Percentiles rank a stretch among this genome's conserved stretches.
phyloP scores from a whole-genome alignment of 1,140 invertebrate species.

The Rhagoletis pomonella region DNA sequence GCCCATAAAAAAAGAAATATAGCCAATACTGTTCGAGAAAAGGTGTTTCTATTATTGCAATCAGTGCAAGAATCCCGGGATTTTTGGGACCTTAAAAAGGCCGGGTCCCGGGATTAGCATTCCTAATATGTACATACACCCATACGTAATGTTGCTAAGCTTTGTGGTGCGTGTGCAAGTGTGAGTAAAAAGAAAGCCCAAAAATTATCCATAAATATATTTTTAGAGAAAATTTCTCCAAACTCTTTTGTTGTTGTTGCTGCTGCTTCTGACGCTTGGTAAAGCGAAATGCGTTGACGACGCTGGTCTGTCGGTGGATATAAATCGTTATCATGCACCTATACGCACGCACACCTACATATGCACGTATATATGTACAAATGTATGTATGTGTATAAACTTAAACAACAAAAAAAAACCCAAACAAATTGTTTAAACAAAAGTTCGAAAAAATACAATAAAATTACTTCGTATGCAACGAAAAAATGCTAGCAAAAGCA shows the following conservation, averaged over 20 bases:
- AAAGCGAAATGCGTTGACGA: constrained; percentile 14
- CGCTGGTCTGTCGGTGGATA: not conserved
- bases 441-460: not conserved
- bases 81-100: too few relatives aligned
- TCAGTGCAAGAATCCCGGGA: too few relatives aligned
- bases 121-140: not conserved
- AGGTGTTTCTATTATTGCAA: too few relatives aligned
- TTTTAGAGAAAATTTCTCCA: constrained; percentile 43
- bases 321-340: not conserved
- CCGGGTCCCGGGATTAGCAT: too few relatives aligned
- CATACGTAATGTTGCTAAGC: too few relatives aligned
- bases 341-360: not conserved
- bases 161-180: not conserved
- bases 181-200: constrained; percentile 38
- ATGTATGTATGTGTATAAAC: too few relatives aligned
- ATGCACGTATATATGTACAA: not conserved
- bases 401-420: too few relatives aligned
- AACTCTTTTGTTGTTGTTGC: not conserved
- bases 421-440: constrained; percentile 18
- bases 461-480: not conserved
- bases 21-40: too few relatives aligned
- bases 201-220: constrained; percentile 28
- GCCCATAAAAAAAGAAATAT: too few relatives aligned
- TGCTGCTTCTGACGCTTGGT: not conserved
- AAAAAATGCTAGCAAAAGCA: not conserved